Conservation (phyloP, 2,888 invertebrate genomes). For the Meliscaeva auricollis region DNA sequence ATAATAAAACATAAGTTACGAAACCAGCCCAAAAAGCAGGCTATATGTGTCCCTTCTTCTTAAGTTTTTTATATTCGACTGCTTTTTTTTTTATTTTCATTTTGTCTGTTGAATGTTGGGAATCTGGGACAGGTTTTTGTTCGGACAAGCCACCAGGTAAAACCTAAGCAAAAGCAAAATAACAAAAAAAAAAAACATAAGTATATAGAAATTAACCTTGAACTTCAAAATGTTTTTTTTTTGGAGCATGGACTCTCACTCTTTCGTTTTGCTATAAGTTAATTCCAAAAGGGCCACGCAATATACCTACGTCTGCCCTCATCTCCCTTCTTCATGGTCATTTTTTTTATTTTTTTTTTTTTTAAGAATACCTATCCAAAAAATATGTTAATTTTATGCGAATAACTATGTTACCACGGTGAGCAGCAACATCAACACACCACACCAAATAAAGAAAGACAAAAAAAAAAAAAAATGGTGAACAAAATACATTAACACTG, state of each 20-base stretch:
- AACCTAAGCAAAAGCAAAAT: slow-evolving; percentile 44
- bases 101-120: slow-evolving; percentile 34
- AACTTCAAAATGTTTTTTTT: slow-evolving; percentile 79
- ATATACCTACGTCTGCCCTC: slow-evolving; percentile 36
- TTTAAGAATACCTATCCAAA: slow-evolving; percentile 25
- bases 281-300: slow-evolving; percentile 61
- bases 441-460: slow-evolving; percentile 14
- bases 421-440: slow-evolving; percentile 18
- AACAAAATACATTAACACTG: slow-evolving; percentile 53
- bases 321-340: background rate
- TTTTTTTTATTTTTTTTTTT: background rate
- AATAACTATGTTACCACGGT: slow-evolving; percentile 64
- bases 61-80: too few relatives aligned
- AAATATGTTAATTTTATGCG: slow-evolving; percentile 64
- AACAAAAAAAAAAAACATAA: too few relatives aligned
- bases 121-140: slow-evolving; percentile 69
- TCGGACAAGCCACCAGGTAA: slow-evolving; percentile 36
- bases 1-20: slow-evolving; percentile 3
- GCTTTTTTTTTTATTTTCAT: slow-evolving; percentile 18
- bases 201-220: slow-evolving; percentile 82
- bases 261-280: slow-evolving; percentile 7
- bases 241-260: slow-evolving; percentile 19
- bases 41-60: slow-evolving; percentile 40
- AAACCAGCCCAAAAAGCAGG: slow-evolving; percentile 44
- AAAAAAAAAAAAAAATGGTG: slow-evolving; percentile 30